Percentiles rank a stretch among this genome's conserved stretches.
Evolutionary conservation across 2,797 vertebrate genomes (phyloP).

Genomic region (Neopelma chrysocephalum): DNA sequence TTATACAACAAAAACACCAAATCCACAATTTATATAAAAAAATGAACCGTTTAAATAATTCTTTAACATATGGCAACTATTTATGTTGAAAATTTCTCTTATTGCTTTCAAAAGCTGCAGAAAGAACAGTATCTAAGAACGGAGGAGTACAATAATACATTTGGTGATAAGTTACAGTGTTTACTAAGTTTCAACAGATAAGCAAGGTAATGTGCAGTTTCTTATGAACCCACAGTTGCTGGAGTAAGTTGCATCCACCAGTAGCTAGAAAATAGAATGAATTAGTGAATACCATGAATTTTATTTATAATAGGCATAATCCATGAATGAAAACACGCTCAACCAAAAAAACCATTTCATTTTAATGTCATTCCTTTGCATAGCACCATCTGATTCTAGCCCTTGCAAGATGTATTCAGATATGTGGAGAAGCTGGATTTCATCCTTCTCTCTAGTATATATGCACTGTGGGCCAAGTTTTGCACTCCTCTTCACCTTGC

Average conservation of each 20-base stretch:
- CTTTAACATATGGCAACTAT: conserved; percentile 25
- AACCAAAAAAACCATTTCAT: neutral
- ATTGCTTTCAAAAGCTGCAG: conserved; percentile 53
- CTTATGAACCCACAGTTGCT: neutral
- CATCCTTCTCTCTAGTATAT: neutral
- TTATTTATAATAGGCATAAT: neutral
- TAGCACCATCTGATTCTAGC: neutral
- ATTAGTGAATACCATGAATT: neutral
- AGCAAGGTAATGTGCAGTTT: neutral
- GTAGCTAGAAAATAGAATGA: neutral
- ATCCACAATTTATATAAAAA: conserved; percentile 25
- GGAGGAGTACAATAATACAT: neutral
- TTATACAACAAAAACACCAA: neutral
- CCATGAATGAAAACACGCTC: neutral
- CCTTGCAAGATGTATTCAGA: neutral
- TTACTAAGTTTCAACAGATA: neutral
- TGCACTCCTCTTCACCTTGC: neutral
- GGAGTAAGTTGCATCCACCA: neutral
- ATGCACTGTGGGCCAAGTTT: neutral
- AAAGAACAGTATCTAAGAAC: conserved; percentile 3
- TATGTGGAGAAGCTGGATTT: neutral
- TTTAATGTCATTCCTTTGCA: neutral
- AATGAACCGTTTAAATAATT: conserved; percentile 7
- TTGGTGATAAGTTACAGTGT: neutral
- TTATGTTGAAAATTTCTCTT: conserved; percentile 15